These are phyloP conservation scores for Columba livia DNA, from an alignment of 2,113 vertebrate species.

Conservation along the genomic window DNA sequence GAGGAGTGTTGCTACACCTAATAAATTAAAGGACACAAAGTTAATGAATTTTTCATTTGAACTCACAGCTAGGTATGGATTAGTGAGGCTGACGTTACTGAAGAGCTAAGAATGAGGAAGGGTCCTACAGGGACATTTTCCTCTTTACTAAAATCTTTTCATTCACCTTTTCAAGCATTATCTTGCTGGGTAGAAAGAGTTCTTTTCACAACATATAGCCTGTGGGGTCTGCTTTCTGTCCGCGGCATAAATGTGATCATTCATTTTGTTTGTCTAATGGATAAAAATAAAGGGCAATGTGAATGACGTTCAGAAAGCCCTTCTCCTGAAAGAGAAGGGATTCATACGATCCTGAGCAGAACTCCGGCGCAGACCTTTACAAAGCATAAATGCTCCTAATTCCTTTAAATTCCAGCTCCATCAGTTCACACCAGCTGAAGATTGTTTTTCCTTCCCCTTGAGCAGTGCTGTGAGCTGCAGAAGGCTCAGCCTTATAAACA, in stretches of 20 bases:
- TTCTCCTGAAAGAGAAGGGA: constrained; percentile 38
- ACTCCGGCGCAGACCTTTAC: neutral
- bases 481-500: neutral
- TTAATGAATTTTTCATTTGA: constrained; percentile 65
- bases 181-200: constrained; percentile 17
- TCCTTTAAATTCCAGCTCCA: constrained; percentile 19
- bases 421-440: neutral
- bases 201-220: constrained; percentile 35
- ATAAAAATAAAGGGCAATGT: constrained; percentile 55
- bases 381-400: neutral
- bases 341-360: neutral
- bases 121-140: constrained; percentile 53
- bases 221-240: constrained; percentile 53
- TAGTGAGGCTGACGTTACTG: constrained; percentile 39
- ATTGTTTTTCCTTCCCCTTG: neutral
- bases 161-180: constrained; percentile 46
- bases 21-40: constrained; percentile 72
- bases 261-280: constrained; percentile 63
- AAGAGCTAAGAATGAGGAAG: constrained; percentile 46
- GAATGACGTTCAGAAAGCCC: constrained; percentile 56
- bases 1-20: constrained; percentile 65
- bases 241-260: constrained; percentile 6
- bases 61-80: constrained; percentile 61
- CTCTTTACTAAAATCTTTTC: constrained; percentile 44
- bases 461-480: neutral